A percentile compares a stretch with the other conserved stretches of the same genome.
Conservation (phyloP, 2,888 invertebrate species). For the Leucania comma region DNA sequence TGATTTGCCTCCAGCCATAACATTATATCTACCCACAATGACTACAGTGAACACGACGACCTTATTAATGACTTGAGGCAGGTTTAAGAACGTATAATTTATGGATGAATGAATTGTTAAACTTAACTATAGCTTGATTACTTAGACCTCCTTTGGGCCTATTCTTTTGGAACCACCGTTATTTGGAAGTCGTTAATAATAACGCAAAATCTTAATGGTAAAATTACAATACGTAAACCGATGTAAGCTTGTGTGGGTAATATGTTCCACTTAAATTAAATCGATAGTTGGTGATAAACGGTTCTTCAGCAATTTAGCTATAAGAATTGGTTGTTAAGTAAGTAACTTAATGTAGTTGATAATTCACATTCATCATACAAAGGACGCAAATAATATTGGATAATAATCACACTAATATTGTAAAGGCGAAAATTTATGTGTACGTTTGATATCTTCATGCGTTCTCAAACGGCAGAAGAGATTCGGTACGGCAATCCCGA, state of each 20-base stretch:
- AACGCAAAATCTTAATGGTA: slow-evolving; percentile 5
- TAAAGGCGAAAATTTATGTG: no score
- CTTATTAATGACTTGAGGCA: slow-evolving; percentile 48
- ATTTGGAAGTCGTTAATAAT: slow-evolving; percentile 48
- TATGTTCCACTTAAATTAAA: slow-evolving; percentile 15
- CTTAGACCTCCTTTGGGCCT: slow-evolving; percentile 54
- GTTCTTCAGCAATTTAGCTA: not conserved
- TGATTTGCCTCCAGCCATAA: slow-evolving; percentile 63
- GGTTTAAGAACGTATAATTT: slow-evolving; percentile 42
- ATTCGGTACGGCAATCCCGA: no score
- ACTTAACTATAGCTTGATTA: slow-evolving; percentile 50
- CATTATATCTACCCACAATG: slow-evolving; percentile 44
- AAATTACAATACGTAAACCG: not conserved
- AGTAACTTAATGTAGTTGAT: not conserved
- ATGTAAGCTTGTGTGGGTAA: slow-evolving; percentile 1
- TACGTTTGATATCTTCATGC: no score
- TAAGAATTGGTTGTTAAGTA: not conserved
- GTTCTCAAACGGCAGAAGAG: no score
- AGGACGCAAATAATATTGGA: not conserved
- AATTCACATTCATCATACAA: not conserved
- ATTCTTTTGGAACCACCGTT: slow-evolving; percentile 54
- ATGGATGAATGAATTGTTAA: slow-evolving; percentile 33
- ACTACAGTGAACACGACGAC: slow-evolving; percentile 41
- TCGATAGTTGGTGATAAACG: slow-evolving; percentile 3
- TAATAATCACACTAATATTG: no score